Evolutionary conservation across 2,888 invertebrate genomes (phyloP).

Genomic region (Tubulanus polymorphus): DNA sequence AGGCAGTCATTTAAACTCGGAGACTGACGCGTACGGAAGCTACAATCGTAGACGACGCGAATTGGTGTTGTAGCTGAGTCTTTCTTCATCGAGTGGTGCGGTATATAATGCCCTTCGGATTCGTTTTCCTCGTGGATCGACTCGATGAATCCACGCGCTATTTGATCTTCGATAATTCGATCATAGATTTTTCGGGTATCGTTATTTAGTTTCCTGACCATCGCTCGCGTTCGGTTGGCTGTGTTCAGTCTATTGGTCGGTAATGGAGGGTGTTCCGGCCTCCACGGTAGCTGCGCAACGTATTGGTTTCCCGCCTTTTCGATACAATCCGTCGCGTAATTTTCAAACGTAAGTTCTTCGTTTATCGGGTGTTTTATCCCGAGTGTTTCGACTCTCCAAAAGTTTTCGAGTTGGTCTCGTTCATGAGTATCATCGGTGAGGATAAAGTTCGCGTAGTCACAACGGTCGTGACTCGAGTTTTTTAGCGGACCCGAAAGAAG

Average conservation of each 20-base stretch:
- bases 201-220: not conserved
- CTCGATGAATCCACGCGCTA: not conserved
- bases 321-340: too few relatives aligned
- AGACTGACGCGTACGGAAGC: not conserved
- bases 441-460: conserved; percentile 2
- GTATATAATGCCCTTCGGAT: conserved; percentile 15
- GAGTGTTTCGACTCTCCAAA: conserved; percentile 18
- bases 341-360: too few relatives aligned
- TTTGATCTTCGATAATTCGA: not conserved
- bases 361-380: too few relatives aligned
- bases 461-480: not conserved
- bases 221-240: not conserved
- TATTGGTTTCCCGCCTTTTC: too few relatives aligned
- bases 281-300: not conserved
- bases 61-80: conserved; percentile 20
- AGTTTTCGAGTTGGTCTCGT: conserved; percentile 8
- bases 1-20: conserved; percentile 22
- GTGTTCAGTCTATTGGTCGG: not conserved
- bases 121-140: not conserved
- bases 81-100: conserved; percentile 18
- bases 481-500: conserved; percentile 14
- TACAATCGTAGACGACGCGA: conserved; percentile 19
- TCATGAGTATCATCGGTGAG: conserved; percentile 7
- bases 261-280: not conserved
- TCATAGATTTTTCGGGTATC: not conserved